Base-by-base conservation (phyloP, 2,797 vertebrate species). In the Apogon hyalosoma region DNA sequence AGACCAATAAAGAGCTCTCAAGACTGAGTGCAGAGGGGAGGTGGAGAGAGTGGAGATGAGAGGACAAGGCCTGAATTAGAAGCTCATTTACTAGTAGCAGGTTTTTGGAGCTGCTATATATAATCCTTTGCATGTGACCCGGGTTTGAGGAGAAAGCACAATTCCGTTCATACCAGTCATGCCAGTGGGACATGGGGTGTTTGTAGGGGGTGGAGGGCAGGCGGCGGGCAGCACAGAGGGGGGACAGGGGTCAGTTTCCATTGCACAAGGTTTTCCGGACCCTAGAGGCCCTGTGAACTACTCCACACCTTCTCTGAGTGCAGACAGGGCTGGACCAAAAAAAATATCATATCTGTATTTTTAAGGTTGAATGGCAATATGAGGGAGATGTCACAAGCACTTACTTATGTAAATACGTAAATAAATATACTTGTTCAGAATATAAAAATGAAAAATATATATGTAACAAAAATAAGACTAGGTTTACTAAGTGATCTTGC, bases 21-120 rank as follows among this genome's bases (percentile, higher is more conserved):
- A 14, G 43, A 33, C 19, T 10, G 40, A 55, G 52, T 0, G 1
- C 75, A 55, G 47, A 0, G 14, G 28, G 51, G 54, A 18, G 66
- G 67, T 24, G 53, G 38, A 10, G 41, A 59, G 43, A 41, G 64
- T 6, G 18, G 48, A 67, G 67, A 63, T 66, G 79, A 62, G 73
- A 62, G 24, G 38, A 57, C 0, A 2, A 55, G 42, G 72, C 67
- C 82, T 40, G 51, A 92, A 86, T 90, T 89, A 91, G 89, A 84
- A 83, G 61, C 68, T 83, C 62, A 76, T 89, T 88, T 90, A 88
- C 69, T 77, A 74, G 83, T 48, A 57, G 72, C 40, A 3, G 64
- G 71, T 88, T 84, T 84, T 72, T 38, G 82, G 73, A 79, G 68
- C 45, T 39, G 70, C 87, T 93, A 93, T 86, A 88, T 90, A 90